Evolutionary conservation across 2,113 vertebrate species (phyloP), one percentile per base, ranked within the genome.

Genomic region (Philantomba maxwellii): DNA sequence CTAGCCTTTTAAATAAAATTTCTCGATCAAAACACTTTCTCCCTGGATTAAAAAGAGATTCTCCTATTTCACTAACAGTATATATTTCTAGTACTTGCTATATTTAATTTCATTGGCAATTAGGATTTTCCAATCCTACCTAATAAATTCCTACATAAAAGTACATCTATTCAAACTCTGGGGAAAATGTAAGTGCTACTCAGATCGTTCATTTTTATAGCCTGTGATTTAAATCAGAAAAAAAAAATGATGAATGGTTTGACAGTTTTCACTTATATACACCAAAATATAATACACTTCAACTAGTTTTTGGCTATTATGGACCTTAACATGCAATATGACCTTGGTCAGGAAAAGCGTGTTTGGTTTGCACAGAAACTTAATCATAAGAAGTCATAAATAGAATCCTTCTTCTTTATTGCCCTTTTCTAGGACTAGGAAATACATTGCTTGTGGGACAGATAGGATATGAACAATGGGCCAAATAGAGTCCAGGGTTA

Each of bases 381-480:
- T 99, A 99, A 99, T 99, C 99, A 98, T 99, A 98, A 98, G 98
- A 98, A 97, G 73, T 99, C 98, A 98, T 98, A 98, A 98, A 98
- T 98, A 98, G 98, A 98, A 98, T 98, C 98, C 98, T 99, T 99
- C 98, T 98, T 99, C 98, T 98, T 99, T 99, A 99, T 98, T 98
- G 98, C 98, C 98, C 98, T 99, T 98, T 99, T 98, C 98, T 97
- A 97, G 98, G 98, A 98, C 97, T 97, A 94, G 97, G 97, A 98
- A 98, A 99, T 99, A 98, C 99, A 99, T 99, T 98, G 99, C 98
- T 99, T 98, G 97, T 98, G 98, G 98, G 99, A 99, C 99, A 99
- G 98, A 98, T 99, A 98, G 98, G 98, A 98, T 99, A 99, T 99
- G 99, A 99, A 99, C 99, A 99, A 99, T 99, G 98, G 99, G 96